Evolutionary conservation across 2,888 invertebrate genomes (phyloP), one percentile per base, ranked within the genome.

Genomic region (Drosophila neutralis): DNA sequence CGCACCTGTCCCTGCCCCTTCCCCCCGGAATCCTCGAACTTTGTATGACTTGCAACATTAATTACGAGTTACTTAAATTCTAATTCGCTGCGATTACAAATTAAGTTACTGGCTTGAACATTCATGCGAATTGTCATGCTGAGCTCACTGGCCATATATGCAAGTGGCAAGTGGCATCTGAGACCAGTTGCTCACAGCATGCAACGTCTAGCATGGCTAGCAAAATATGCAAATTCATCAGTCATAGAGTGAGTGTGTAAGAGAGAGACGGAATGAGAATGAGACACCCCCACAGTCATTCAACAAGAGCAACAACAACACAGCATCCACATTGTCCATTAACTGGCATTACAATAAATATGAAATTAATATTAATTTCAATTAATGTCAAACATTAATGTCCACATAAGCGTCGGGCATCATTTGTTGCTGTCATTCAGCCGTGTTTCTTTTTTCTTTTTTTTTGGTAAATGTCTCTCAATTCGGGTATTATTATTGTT

Each of bases 1-100:
- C 42, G 33, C 57, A 64, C 49, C 49, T 33, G 21, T 42, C 7
- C 18, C 56, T 31, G 11, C 27, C 35, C 60, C 73, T 67, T 73
- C 71, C 77, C 66, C 77, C 38, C 1, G 4, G 24, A 45, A 15
- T 45, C 45, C 1, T 2, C 7, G 21, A 35, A 45, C 56, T 71
- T 71, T 80, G 73, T 78, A 76, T 83, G 85, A 84, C 90, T 89
- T 88, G 87, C 88, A 91, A 89, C 93, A 93, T 93, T 93, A 93
- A 93, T 93, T 93, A 93, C 92, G 92, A 91, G 91, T 93, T 92
- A 92, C 92, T 93, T 92, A 92, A 92, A 92, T 91, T 93, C 92
- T 93, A 93, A 93, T 93, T 87, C 90, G 83, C 60, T 73, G 79
- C 81, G 89, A 89, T 92, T 91, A 93, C 93, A 93, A 93, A 93